A percentile compares a stretch with the other conserved stretches of the same genome.
phyloP scores from a whole-genome alignment of 2,113 vertebrate genomes.

The Enhydra lutris region DNA sequence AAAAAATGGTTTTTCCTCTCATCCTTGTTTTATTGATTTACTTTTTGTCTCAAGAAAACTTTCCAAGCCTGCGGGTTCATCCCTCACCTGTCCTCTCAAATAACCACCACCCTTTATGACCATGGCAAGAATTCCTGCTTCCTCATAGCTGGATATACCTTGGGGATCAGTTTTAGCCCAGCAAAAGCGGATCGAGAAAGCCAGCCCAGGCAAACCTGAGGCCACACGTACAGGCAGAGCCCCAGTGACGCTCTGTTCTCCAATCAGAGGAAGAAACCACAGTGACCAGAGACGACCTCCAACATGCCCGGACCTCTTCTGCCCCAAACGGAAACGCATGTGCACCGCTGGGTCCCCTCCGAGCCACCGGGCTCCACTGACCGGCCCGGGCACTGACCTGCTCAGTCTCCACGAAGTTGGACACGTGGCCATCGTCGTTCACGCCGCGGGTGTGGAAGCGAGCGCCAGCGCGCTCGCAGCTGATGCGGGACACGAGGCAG shows the following conservation, averaged over 20 bases:
- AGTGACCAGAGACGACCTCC: neutral
- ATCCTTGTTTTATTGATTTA: neutral
- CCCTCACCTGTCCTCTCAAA: neutral
- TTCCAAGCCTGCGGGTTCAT: neutral
- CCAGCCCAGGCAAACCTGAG: neutral
- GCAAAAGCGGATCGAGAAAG: neutral
- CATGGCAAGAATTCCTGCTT: neutral
- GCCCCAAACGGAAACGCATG: neutral
- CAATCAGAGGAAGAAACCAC: neutral
- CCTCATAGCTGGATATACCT: neutral
- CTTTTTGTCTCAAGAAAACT: neutral
- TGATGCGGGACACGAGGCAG: constrained; percentile 87
- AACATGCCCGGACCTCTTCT: neutral
- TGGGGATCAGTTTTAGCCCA: too few relatives aligned
- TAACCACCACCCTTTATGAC: too few relatives aligned
- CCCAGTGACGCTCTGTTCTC: fast-evolving
- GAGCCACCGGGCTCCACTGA: fast-evolving
- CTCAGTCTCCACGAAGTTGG: constrained; percentile 88
- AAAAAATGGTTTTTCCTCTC: neutral
- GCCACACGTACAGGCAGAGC: neutral
- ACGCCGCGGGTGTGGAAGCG: constrained; percentile 83
- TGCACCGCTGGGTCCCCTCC: neutral
- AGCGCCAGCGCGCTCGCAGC: constrained; percentile 81
- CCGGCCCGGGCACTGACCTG: constrained; percentile 76
- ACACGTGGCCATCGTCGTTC: constrained; percentile 85